Conservation (phyloP, 2,888 invertebrate genomes). For the Hoplodrina blanda region DNA sequence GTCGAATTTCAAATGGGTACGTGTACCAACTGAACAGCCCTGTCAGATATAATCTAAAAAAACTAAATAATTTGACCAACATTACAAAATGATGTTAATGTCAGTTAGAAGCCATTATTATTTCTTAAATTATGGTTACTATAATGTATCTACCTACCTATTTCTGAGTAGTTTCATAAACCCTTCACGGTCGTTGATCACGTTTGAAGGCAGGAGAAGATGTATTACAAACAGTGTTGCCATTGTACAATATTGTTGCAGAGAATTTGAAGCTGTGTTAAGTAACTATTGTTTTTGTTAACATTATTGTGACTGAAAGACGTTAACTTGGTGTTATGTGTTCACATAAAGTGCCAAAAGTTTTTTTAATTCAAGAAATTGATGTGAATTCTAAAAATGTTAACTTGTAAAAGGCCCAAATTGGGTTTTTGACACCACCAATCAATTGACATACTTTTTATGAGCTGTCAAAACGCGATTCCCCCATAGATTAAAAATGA, state of each 20-base stretch:
- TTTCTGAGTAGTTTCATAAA: slow-evolving; percentile 48
- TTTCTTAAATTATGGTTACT: slow-evolving; percentile 15
- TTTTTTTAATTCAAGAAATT: not conserved
- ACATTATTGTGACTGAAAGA: slow-evolving; percentile 10
- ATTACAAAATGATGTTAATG: slow-evolving; percentile 1
- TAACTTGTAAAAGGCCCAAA: not conserved
- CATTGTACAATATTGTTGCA: slow-evolving; percentile 45
- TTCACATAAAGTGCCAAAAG: slow-evolving; percentile 16
- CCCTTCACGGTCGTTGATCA: slow-evolving; percentile 55
- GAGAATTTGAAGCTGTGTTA: slow-evolving; percentile 18
- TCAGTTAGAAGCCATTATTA: slow-evolving; percentile 2
- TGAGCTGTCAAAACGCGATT: no score
- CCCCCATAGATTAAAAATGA: no score
- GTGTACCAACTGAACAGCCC: no score
- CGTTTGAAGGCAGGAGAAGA: slow-evolving; percentile 36
- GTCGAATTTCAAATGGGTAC: no score
- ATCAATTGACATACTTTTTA: no score
- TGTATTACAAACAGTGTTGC: slow-evolving; percentile 37
- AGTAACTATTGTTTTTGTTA: slow-evolving; percentile 39
- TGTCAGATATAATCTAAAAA: not conserved
- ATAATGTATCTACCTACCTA: not conserved
- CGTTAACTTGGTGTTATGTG: slow-evolving; percentile 14
- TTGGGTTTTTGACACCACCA: no score
- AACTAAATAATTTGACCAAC: slow-evolving; percentile 4
- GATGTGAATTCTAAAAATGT: not conserved